Evolutionary conservation across 2,888 invertebrate species (phyloP), one percentile per base, ranked within the genome.

Genomic region (Hofmannophila pseudospretella): DNA sequence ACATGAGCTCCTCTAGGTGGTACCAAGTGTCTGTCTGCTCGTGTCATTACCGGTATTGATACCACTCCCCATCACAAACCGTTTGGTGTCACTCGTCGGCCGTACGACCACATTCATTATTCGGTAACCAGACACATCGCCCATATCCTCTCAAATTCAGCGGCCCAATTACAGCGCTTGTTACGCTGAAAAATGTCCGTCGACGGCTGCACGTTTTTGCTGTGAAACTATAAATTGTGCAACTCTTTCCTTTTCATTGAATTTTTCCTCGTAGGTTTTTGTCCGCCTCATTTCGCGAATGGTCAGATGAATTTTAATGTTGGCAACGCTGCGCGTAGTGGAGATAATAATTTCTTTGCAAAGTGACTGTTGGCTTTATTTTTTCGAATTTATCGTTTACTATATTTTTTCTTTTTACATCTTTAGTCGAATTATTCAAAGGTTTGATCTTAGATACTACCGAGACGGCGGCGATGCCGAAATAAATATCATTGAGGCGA

Each of bases 131-230:
- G 52, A 47, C 53, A 59, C 57, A 66, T 23, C 2, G 23, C 7
- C 7, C 23, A 23, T 23, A 7, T 55, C 56, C 58, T 66, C 74
- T 79, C 77, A 66, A 71, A 75, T 76, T 72, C 67, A 49, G 44
- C 49, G 51, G 64, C 76, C n/a, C 77, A 78, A 79, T 80, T 78
- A 80, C 59, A 56, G 50, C 39, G 71, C 78, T 75, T 73, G 80
- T 79, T 79, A 76, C 54, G 52, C 54, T 77, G 78, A 79, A 72
- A 78, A 75, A 77, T 78, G 60, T 48, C 50, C 54, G 53, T 45
- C 57, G 47, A 64, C 63, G n/a, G n/a, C n/a, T n/a, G 41, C 44
- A 46, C 59, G 57, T 38, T 33, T 30, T 49, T 51, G 28, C 45
- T 44, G 48, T 39, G 44, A 39, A 41, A 51, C 44, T 54, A 51